Conservation (phyloP, 2,888 invertebrate genomes). For the Ligdia adustata region DNA sequence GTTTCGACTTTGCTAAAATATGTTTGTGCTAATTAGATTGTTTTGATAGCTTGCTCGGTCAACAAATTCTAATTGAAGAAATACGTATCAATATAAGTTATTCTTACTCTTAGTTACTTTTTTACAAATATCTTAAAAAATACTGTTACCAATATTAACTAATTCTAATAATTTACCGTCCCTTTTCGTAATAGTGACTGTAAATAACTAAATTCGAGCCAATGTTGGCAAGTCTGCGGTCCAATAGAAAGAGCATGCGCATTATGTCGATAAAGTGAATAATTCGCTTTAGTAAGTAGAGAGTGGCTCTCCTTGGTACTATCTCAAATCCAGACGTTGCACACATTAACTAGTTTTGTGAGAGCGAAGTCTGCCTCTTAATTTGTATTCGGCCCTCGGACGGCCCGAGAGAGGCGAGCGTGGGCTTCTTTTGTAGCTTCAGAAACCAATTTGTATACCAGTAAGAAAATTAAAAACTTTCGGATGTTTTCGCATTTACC, state of each 20-base stretch:
- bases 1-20: constrained; percentile 52
- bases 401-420: constrained; percentile 57
- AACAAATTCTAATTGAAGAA: too few species aligned
- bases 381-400: constrained; percentile 76
- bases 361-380: constrained; percentile 68
- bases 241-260: constrained; percentile 30
- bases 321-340: constrained; percentile 66
- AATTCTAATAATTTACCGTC: background rate
- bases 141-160: background rate
- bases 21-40: constrained; percentile 58
- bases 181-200: background rate
- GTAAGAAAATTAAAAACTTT: constrained; percentile 77
- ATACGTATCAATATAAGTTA: too few species aligned
- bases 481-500: constrained; percentile 59
- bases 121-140: background rate
- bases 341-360: constrained; percentile 71
- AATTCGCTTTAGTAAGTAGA: constrained; percentile 45
- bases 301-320: constrained; percentile 51
- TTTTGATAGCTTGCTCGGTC: too few species aligned
- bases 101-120: too few species aligned
- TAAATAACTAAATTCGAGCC: constrained; percentile 13
- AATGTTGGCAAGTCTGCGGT: constrained; percentile 21
- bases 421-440: constrained; percentile 75
- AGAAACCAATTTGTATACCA: constrained; percentile 78
- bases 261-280: constrained; percentile 42